A percentile compares a stretch with the other conserved stretches of the same genome.
phyloP scores from a whole-genome alignment of 37 sponge, comb jelly and placozoan species.

The Dysidea cf. avara region DNA sequence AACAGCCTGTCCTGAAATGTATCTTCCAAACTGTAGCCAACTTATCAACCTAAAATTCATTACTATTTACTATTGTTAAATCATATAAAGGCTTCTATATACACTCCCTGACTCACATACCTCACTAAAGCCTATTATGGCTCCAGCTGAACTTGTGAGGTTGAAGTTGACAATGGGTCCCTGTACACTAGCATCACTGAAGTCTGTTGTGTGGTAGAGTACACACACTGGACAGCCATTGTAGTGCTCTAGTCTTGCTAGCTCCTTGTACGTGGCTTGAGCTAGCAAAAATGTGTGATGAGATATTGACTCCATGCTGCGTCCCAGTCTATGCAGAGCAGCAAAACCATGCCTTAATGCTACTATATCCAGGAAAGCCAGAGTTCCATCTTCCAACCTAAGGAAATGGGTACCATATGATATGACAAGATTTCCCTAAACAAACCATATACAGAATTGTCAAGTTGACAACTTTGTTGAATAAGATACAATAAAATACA shows the following conservation, averaged over 20 bases:
- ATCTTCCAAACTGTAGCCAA: conserved; percentile 60
- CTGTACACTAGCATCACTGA: conserved; percentile 39
- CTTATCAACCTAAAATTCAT: conserved; percentile 68
- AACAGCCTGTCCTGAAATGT: conserved; percentile 92
- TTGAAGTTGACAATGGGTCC: conserved; percentile 88
- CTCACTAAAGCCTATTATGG: conserved; percentile 73
- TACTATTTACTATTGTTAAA: too few relatives aligned
- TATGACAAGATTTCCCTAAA: not conserved
- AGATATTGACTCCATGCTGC: conserved; percentile 45
- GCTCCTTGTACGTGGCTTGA: conserved; percentile 33
- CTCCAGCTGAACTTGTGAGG: conserved; percentile 62
- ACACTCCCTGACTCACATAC: conserved; percentile 25
- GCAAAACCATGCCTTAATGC: conserved; percentile 86
- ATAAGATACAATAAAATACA: not conserved
- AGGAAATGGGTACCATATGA: not conserved
- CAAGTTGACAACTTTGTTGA: not conserved
- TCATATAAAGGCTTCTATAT: not conserved
- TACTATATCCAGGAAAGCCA: conserved; percentile 82
- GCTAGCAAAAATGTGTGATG: conserved; percentile 79
- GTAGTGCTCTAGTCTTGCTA: conserved; percentile 38
- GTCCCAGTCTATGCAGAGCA: conserved; percentile 37
- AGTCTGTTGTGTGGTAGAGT: conserved; percentile 55
- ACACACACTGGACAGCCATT: conserved; percentile 67
- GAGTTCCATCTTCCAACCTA: conserved; percentile 90
- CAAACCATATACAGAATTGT: not conserved